Evolutionary conservation across 1,140 invertebrate species (phyloP).

Genomic region (Sweltsa coloradensis): DNA sequence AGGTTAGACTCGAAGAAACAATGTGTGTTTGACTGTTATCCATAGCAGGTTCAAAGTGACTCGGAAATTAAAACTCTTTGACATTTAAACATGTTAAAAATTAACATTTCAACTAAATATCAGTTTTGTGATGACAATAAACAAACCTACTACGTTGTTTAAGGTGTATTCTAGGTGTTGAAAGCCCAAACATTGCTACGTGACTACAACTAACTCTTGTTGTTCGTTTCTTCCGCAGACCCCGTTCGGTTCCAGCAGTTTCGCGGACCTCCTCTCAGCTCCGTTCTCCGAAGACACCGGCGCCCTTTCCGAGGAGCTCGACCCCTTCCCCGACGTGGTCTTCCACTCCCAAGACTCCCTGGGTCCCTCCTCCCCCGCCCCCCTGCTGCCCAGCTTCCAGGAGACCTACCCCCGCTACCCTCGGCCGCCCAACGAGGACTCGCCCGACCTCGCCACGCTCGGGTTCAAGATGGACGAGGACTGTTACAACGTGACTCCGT

Average conservation of each 20-base stretch:
- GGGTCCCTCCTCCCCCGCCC: constrained; percentile 11
- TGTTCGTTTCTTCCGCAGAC: constrained; percentile 32
- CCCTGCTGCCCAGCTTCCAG: constrained; percentile 26
- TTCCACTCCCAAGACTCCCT: constrained; percentile 6
- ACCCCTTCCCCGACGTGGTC: constrained; percentile 33
- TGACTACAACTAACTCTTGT: no score
- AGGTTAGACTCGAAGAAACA: no score
- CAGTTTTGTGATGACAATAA: no score
- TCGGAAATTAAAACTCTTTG: no score
- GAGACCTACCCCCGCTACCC: constrained; percentile 8
- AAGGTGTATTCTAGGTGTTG: no score
- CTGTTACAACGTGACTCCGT: constrained; percentile 44
- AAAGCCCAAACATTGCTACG: no score
- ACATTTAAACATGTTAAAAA: no score
- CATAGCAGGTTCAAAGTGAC: no score
- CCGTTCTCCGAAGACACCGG: constrained; percentile 39
- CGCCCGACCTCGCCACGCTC: constrained; percentile 22
- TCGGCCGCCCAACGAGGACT: not conserved
- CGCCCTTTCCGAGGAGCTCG: constrained; percentile 34
- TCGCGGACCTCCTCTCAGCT: constrained; percentile 46
- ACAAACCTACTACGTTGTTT: no score
- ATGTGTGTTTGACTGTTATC: no score
- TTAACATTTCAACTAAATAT: no score
- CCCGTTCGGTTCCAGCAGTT: constrained; percentile 47
- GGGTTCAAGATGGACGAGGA: constrained; percentile 72